Percentiles rank a stretch among this genome's conserved stretches.
These are phyloP conservation scores for Rutpela maculata DNA, from an alignment of 2,888 invertebrate genomes.

Conservation along the genomic window DNA sequence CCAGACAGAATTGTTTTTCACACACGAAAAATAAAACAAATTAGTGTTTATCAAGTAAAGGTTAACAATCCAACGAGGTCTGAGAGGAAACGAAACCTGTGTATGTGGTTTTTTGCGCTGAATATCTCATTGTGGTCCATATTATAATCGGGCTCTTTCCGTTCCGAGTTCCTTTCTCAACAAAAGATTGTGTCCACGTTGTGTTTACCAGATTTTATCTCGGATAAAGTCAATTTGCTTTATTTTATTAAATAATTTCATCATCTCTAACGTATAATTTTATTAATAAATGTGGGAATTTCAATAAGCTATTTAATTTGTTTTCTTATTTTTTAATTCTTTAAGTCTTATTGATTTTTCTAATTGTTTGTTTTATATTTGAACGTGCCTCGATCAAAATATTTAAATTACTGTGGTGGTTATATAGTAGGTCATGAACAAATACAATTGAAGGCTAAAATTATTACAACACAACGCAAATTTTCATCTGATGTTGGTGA, in stretches of 20 bases:
- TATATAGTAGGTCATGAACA: slow-evolving; percentile 28
- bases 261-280: neutral
- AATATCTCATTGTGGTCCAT: slow-evolving; percentile 66
- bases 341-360: neutral
- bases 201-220: slow-evolving; percentile 48
- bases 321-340: neutral
- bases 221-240: slow-evolving; percentile 14
- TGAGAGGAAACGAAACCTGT: slow-evolving; percentile 65
- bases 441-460: slow-evolving; percentile 24
- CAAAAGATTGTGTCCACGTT: slow-evolving; percentile 41
- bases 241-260: neutral
- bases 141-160: slow-evolving; percentile 63
- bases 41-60: slow-evolving; percentile 46
- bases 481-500: neutral
- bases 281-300: neutral
- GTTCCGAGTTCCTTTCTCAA: slow-evolving; percentile 53
- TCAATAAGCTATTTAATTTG: neutral
- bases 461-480: neutral
- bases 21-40: slow-evolving; percentile 28
- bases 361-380: neutral
- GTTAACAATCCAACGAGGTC: slow-evolving; percentile 56
- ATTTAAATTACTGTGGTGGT: slow-evolving; percentile 24
- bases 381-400: slow-evolving; percentile 9
- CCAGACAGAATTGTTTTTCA: neutral
- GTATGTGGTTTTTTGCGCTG: slow-evolving; percentile 62